Conservation (phyloP, 1,140 invertebrate genomes). For the Zaprionus gabonicus region DNA sequence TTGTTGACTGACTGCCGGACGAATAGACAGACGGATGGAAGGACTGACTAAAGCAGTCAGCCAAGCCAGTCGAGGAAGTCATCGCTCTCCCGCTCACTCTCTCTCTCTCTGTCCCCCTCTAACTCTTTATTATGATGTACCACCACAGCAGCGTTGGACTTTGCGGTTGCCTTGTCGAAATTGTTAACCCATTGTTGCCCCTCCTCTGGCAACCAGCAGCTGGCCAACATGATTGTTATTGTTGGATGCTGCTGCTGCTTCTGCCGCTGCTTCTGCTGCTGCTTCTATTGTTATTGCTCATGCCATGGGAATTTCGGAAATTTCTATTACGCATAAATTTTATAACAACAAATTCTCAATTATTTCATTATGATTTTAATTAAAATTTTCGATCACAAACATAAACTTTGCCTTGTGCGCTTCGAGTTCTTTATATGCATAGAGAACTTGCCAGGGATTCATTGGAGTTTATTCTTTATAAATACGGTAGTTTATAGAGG, state of each 20-base stretch:
- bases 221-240: conserved; percentile 41
- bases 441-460: conserved; percentile 4
- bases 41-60: background rate
- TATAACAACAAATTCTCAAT: conserved; percentile 75
- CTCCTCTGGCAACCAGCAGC: background rate
- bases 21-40: background rate
- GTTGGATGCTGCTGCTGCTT: conserved; percentile 32
- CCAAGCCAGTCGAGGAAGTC: background rate
- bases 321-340: conserved; percentile 66
- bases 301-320: conserved; percentile 65
- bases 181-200: conserved; percentile 6
- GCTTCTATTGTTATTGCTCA: conserved; percentile 59
- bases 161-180: conserved; percentile 33
- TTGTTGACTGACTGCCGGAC: conserved; percentile 49
- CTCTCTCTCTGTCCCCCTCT: background rate
- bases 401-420: conserved; percentile 37
- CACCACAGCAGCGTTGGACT: conserved; percentile 50
- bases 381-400: conserved; percentile 67
- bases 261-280: conserved; percentile 8
- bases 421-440: conserved; percentile 9
- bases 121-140: conserved; percentile 59
- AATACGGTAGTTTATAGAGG: background rate
- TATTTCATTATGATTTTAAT: conserved; percentile 82
- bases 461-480: background rate
- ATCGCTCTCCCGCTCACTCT: conserved; percentile 17